A percentile compares a stretch with the other conserved stretches of the same genome.
phyloP scores from a whole-genome alignment of 2,113 vertebrate genomes.

The Rhizomys pruinosus region DNA sequence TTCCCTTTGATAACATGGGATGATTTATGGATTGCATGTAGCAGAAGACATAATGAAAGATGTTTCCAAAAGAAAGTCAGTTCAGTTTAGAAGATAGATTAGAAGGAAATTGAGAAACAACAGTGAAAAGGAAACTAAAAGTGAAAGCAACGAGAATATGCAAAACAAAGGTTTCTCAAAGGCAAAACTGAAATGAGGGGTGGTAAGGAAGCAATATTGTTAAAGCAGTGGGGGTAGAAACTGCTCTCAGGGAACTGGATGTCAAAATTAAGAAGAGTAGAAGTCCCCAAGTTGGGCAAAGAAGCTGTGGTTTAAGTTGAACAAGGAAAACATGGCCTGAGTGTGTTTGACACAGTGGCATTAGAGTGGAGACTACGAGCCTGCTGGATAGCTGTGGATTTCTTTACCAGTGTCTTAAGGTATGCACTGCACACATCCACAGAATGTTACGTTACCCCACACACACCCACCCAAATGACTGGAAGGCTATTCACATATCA shows the following conservation, averaged over 20 bases:
- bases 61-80: neutral
- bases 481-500: neutral
- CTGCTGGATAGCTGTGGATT: neutral
- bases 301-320: neutral
- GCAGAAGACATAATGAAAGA: neutral
- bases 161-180: neutral
- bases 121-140: neutral
- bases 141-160: neutral
- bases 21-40: neutral
- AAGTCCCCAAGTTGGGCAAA: neutral
- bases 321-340: too few relatives aligned
- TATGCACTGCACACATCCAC: neutral
- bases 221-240: neutral
- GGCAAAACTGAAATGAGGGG: neutral
- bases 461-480: neutral
- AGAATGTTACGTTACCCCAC: neutral
- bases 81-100: neutral
- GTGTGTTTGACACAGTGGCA: fast-evolving
- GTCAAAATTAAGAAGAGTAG: neutral
- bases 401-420: neutral
- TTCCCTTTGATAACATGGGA: neutral
- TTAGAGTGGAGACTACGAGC: neutral
- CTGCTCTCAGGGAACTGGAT: neutral
- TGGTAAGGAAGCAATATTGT: neutral
- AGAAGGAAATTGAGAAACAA: neutral